These are phyloP conservation scores for Leptopilina syphax DNA, from an alignment of 2,888 invertebrate genomes.

Conservation along the genomic window DNA sequence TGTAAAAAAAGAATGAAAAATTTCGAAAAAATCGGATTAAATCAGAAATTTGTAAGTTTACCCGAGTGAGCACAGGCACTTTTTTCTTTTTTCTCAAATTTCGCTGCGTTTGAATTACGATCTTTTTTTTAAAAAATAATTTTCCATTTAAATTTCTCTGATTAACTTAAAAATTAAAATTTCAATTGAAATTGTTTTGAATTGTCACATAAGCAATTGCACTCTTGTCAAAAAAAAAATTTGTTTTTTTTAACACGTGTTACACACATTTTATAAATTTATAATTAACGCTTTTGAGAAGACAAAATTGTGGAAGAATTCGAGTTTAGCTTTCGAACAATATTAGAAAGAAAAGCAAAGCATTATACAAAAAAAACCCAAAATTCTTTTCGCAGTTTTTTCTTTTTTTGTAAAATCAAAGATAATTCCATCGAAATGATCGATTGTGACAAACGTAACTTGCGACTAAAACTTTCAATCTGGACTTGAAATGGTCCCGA, in stretches of 20 bases:
- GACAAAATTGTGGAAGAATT: conserved; percentile 38
- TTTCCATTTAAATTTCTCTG: neutral
- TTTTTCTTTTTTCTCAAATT: conserved; percentile 8
- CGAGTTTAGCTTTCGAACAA: conserved; percentile 24
- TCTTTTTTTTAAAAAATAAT: neutral
- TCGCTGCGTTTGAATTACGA: conserved; percentile 14
- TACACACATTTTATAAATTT: neutral
- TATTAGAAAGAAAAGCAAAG: neutral
- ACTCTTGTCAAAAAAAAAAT: conserved; percentile 23
- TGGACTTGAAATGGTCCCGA: conserved; percentile 3
- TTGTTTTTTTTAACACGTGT: neutral
- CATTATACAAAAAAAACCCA: neutral
- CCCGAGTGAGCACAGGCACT: conserved; percentile 26
- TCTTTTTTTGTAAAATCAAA: conserved; percentile 1
- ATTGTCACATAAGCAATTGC: conserved; percentile 24
- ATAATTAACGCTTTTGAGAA: conserved; percentile 17
- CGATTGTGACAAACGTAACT: neutral
- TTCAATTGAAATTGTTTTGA: neutral
- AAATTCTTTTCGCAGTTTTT: neutral
- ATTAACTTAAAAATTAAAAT: neutral
- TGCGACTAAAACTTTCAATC: neutral
- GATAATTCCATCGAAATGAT: conserved; percentile 15
- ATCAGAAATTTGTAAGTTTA: neutral
- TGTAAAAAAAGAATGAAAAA: neutral
- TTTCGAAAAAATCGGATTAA: neutral